Conservation (phyloP, 2,113 vertebrate species). For the Chlorodrepanis virens region DNA sequence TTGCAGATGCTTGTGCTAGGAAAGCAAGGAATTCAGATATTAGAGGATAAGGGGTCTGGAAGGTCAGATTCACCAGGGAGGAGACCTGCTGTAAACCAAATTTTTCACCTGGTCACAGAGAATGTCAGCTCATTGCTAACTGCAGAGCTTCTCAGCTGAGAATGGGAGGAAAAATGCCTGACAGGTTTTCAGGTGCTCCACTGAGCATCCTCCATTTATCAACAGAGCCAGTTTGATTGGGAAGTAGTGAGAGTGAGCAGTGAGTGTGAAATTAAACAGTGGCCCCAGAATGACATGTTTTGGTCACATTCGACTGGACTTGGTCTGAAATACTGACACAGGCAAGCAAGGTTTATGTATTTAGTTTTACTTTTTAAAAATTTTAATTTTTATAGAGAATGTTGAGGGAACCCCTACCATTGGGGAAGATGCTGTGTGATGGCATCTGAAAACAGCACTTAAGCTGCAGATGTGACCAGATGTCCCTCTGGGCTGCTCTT, state of each 20-base stretch:
- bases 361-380: not conserved
- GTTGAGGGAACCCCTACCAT: not conserved
- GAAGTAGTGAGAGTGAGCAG: not conserved
- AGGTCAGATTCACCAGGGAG: not conserved
- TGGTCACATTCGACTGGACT: not conserved
- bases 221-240: accelerated
- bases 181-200: not conserved
- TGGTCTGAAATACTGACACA: not conserved
- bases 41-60: not conserved
- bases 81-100: not conserved
- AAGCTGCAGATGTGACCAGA: not conserved
- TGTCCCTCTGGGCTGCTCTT: not conserved
- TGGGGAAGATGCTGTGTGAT: not conserved
- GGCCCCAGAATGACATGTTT: not conserved
- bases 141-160: not conserved
- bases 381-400: not conserved
- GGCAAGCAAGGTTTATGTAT: not conserved
- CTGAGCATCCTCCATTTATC: not conserved
- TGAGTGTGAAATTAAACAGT: not conserved
- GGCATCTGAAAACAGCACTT: not conserved
- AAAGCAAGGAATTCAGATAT: not conserved
- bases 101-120: not conserved
- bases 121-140: not conserved
- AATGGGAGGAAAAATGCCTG: not conserved
- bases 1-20: not conserved